A percentile compares a stretch with the other conserved stretches of the same genome.
phyloP scores from a whole-genome alignment of 2,797 vertebrate genomes.

The Phyllotis vaccarum region DNA sequence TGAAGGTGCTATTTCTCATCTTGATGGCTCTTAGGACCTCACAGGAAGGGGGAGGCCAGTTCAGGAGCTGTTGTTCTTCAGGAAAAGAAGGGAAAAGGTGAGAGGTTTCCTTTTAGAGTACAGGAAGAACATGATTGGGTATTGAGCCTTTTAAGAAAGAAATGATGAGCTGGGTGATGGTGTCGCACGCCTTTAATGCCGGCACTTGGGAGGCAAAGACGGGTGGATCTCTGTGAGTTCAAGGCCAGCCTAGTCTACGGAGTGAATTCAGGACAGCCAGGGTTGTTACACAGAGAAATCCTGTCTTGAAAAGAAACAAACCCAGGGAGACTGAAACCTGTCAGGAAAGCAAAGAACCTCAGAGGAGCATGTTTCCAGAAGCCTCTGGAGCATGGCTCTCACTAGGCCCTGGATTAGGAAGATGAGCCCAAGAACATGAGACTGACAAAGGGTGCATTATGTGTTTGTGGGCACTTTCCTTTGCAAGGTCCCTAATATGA shows the following conservation, averaged over 20 bases:
- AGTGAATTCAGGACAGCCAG: too few species aligned
- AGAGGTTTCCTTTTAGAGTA: background rate
- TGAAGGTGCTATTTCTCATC: background rate
- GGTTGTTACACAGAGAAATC: too few species aligned
- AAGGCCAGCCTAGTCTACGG: too few species aligned
- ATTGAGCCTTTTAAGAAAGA: constrained; percentile 15
- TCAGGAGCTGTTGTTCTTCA: background rate
- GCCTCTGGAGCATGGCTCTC: background rate
- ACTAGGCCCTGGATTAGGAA: background rate
- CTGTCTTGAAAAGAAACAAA: background rate
- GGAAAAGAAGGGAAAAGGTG: constrained; percentile 17
- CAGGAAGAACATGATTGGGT: background rate
- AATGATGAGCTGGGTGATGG: too few species aligned
- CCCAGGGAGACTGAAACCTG: background rate
- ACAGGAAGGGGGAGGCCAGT: background rate
- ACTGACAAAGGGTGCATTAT: background rate
- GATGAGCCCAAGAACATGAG: background rate
- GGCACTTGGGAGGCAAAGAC: too few species aligned
- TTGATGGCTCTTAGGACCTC: background rate
- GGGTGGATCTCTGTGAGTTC: too few species aligned
- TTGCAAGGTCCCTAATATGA: constrained; percentile 2
- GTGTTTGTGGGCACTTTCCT: background rate
- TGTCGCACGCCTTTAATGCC: too few species aligned
- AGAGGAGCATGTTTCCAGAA: background rate
- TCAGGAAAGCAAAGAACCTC: background rate